Evolutionary conservation across 2,113 vertebrate species (phyloP).

Genomic region (Plecturocebus donacophilus): DNA sequence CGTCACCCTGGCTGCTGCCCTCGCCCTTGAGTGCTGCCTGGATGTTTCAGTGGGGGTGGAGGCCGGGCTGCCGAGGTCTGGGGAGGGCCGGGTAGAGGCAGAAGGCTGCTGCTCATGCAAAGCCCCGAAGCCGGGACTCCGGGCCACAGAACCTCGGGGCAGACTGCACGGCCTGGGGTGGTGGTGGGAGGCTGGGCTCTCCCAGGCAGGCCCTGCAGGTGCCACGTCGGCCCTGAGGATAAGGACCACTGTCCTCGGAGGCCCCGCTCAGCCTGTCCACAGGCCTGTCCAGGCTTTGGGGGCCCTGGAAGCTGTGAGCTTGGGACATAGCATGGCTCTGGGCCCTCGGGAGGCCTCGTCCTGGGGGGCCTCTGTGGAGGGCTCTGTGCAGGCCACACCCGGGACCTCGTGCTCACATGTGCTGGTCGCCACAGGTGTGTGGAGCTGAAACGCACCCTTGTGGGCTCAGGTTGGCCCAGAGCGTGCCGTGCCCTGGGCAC

Average conservation of each 20-base stretch:
- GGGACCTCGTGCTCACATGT: background rate
- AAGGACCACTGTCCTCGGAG: background rate
- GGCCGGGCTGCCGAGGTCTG: accelerated
- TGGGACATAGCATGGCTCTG: background rate
- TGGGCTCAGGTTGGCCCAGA: too few relatives aligned
- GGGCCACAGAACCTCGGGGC: background rate
- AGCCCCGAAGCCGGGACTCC: too few relatives aligned
- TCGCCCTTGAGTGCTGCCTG: background rate
- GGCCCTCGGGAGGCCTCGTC: background rate
- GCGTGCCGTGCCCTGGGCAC: too few relatives aligned
- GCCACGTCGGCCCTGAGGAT: background rate
- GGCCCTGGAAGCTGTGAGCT: background rate
- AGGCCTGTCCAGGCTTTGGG: background rate
- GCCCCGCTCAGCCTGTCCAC: background rate
- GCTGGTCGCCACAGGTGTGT: too few relatives aligned
- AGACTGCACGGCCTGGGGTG: background rate
- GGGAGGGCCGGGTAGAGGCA: too few relatives aligned
- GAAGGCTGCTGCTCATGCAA: background rate
- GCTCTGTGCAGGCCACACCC: too few relatives aligned
- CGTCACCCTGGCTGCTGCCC: background rate
- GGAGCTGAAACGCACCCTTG: background rate
- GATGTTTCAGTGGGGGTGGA: background rate
- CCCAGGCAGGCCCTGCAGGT: background rate
- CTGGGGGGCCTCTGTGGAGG: background rate
- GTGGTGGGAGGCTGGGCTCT: too few relatives aligned